These are phyloP conservation scores for Propithecus perrieri DNA, from an alignment of 2,797 vertebrate species.

Conservation along the genomic window DNA sequence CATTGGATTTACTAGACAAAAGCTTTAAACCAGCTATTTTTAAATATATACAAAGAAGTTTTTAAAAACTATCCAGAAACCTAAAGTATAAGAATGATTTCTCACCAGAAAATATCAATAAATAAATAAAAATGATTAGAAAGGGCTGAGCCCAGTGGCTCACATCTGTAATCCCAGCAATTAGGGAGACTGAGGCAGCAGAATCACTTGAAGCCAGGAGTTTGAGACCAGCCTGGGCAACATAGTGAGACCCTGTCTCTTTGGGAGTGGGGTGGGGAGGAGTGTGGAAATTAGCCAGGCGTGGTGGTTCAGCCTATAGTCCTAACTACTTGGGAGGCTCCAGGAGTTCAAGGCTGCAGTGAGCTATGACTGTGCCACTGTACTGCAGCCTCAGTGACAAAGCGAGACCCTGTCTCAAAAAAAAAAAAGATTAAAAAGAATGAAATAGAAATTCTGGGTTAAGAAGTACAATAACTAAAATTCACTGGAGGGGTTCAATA, in stretches of 20 bases:
- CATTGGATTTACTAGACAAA: not conserved
- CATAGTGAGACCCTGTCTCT: not conserved
- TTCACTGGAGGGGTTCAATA: not conserved
- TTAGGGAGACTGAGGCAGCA: not conserved
- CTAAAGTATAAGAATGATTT: not conserved
- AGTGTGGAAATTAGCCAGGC: too few species aligned
- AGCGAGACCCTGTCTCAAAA: not conserved
- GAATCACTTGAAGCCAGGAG: not conserved
- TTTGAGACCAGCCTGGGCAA: not conserved
- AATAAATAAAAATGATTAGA: not conserved
- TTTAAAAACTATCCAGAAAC: not conserved
- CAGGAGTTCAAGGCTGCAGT: not conserved
- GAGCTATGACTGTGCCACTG: not conserved
- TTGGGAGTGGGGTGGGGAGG: too few species aligned
- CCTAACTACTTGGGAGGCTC: too few species aligned
- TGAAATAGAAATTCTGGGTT: not conserved
- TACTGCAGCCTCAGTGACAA: not conserved
- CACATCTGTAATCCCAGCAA: not conserved
- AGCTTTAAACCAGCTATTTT: not conserved
- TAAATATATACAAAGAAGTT: not conserved
- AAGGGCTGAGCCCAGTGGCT: not conserved
- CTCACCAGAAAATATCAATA: not conserved
- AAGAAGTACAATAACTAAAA: not conserved
- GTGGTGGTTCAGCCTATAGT: too few species aligned
- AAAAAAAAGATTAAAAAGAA: not conserved